Evolutionary conservation across 2,113 vertebrate genomes (phyloP).

Genomic region (Hippopotamus amphibius): DNA sequence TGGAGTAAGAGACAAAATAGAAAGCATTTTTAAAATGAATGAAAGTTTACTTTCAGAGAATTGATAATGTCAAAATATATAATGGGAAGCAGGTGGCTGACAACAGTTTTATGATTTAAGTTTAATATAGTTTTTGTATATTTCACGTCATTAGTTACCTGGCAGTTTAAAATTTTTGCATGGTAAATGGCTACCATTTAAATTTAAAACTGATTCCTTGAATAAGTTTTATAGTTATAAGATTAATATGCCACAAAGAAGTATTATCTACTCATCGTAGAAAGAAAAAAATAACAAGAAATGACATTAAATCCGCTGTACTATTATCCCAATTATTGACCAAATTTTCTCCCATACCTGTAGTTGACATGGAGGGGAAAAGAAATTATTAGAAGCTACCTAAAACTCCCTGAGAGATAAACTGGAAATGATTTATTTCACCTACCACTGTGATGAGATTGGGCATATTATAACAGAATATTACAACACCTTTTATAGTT

Average conservation of each 20-base stretch:
- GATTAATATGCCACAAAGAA: constrained; percentile 40
- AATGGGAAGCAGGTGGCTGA: background rate
- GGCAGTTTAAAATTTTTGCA: constrained; percentile 1
- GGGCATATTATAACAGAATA: background rate
- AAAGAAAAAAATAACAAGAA: background rate
- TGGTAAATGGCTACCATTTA: constrained; percentile 44
- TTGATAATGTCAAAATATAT: background rate
- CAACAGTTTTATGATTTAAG: constrained; percentile 44
- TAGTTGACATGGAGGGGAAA: background rate
- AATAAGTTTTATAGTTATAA: constrained; percentile 20
- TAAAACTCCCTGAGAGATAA: background rate
- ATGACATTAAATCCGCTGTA: background rate
- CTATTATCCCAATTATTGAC: background rate
- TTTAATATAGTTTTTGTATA: constrained; percentile 35
- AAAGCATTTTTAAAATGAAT: constrained; percentile 55
- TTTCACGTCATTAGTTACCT: constrained; percentile 59
- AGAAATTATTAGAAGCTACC: background rate
- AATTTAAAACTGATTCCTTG: constrained; percentile 56
- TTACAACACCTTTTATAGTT: background rate
- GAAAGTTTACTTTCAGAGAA: constrained; percentile 27
- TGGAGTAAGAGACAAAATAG: constrained; percentile 12
- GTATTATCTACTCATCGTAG: background rate
- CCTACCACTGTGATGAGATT: background rate
- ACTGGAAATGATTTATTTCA: background rate
- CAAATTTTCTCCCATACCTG: background rate